Percentiles rank a stretch among this genome's conserved stretches.
These are phyloP conservation scores for Frieseomelitta varia DNA, from an alignment of 1,140 invertebrate genomes.

Conservation along the genomic window DNA sequence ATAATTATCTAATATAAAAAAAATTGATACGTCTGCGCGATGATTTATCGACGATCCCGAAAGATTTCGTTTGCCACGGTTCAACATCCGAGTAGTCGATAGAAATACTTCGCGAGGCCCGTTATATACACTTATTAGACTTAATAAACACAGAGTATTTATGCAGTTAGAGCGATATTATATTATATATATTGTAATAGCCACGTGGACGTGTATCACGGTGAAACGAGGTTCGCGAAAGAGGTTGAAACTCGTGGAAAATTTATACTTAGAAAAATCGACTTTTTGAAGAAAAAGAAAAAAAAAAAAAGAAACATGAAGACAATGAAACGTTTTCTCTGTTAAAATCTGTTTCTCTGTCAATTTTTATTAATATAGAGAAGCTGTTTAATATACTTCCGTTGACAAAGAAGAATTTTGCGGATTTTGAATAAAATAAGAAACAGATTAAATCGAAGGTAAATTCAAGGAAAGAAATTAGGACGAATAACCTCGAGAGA, in stretches of 20 bases:
- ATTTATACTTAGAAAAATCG: neutral
- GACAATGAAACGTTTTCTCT: too few species aligned
- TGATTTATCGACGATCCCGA: slow-evolving; percentile 20
- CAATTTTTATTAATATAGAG: too few species aligned
- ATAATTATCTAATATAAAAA: neutral
- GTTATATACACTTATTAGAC: slow-evolving; percentile 39
- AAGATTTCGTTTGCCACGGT: slow-evolving; percentile 50
- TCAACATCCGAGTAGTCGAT: slow-evolving; percentile 10
- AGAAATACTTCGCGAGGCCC: slow-evolving; percentile 21
- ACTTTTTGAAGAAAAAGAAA: neutral
- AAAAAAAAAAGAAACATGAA: neutral
- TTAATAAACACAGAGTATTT: slow-evolving; percentile 53
- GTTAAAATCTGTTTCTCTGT: neutral
- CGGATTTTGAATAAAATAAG: too few species aligned
- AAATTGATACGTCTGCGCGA: neutral
- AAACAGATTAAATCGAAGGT: too few species aligned
- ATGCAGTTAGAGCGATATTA: slow-evolving; percentile 40
- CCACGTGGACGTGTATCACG: neutral
- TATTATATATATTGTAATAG: slow-evolving; percentile 28
- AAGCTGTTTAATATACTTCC: too few species aligned
- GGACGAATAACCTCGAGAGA: too few species aligned
- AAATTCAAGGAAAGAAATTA: too few species aligned
- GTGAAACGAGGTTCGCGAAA: neutral
- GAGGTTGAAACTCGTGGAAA: neutral
- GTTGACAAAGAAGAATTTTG: too few species aligned